A percentile compares a stretch with the other conserved stretches of the same genome.
phyloP scores from a whole-genome alignment of 2,113 vertebrate genomes.

The Pluvialis apricaria region DNA sequence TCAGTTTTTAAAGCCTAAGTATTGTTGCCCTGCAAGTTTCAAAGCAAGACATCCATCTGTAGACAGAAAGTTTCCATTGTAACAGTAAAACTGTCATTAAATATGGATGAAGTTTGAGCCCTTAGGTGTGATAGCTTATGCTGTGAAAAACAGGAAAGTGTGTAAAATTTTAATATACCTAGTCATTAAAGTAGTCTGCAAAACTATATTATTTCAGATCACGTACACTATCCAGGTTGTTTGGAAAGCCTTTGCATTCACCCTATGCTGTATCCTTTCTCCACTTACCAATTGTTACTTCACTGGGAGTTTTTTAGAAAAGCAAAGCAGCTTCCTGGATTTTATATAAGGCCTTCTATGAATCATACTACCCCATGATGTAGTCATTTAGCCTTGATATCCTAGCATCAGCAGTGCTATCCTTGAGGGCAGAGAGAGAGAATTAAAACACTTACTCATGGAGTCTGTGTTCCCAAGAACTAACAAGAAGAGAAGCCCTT shows the following conservation, averaged over 20 bases:
- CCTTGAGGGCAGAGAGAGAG: neutral
- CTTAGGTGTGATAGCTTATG: neutral
- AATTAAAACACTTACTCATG: neutral
- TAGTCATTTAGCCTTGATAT: neutral
- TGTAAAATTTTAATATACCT: neutral
- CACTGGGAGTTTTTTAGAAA: neutral
- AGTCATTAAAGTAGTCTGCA: neutral
- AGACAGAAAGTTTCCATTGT: neutral
- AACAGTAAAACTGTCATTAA: neutral
- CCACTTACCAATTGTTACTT: neutral
- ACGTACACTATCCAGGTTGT: fast-evolving
- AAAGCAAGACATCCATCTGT: neutral
- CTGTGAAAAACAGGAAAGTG: neutral
- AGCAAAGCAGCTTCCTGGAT: neutral
- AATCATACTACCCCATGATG: neutral
- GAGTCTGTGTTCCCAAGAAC: neutral
- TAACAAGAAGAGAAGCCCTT: neutral
- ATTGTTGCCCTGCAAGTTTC: neutral
- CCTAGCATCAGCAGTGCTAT: neutral
- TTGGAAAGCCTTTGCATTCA: neutral
- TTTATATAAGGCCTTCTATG: neutral
- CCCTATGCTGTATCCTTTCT: neutral
- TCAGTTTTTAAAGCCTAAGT: neutral
- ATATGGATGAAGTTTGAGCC: neutral
- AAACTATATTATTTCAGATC: neutral